Base-by-base conservation (phyloP, 2,888 invertebrate genomes). In the Watsonalla binaria region DNA sequence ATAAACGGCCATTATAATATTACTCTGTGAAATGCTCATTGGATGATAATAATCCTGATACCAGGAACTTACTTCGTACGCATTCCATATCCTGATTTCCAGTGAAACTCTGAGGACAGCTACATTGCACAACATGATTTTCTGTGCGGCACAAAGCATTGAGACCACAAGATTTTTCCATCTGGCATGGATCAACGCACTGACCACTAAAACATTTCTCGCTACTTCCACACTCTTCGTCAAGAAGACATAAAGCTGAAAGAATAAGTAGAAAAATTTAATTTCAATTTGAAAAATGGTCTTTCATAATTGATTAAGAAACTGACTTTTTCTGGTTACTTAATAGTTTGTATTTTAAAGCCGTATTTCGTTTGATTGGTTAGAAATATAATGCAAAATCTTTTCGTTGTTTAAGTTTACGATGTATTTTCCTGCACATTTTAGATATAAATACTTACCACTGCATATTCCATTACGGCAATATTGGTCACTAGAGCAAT, bases 11-110 rank as follows among this genome's bases (percentile, higher is more conserved):
- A 9, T 9, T 45, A 47, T 34, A 11, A 52, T 15, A 46, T 52
- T 60, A 58, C 46, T 2, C 50, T 52, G 47, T 51, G 53, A 46
- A 52, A 13, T 46, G 5, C 33, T 11, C 24, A 46, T 49, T 35
- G 35, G 9, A 9, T 15, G 39, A 45, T 39, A 45, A 24, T 45
- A 47, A 52, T 51, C 51, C 15, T 34, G 39, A 45, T 14, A 49
- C 47, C 48, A 51, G 42, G 54, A 54, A 91, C 94, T 92, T 86
- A 95, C 95, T 92, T 92, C 97, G 92, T 5, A 97, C 95, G 80
- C 97, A 97, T 89, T 97, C 97, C 39, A 95, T 92, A 60, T 94
- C 94, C 53, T 95, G 93, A 78, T 96, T 95, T 58, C 97, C 97
- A 37, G 97, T 97, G 78, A 97, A 97, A 51, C 95, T 96, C 37